Percentiles rank a stretch among this genome's conserved stretches.
phyloP scores from a whole-genome alignment of 2,113 vertebrate species.

The Etheostoma cragini region DNA sequence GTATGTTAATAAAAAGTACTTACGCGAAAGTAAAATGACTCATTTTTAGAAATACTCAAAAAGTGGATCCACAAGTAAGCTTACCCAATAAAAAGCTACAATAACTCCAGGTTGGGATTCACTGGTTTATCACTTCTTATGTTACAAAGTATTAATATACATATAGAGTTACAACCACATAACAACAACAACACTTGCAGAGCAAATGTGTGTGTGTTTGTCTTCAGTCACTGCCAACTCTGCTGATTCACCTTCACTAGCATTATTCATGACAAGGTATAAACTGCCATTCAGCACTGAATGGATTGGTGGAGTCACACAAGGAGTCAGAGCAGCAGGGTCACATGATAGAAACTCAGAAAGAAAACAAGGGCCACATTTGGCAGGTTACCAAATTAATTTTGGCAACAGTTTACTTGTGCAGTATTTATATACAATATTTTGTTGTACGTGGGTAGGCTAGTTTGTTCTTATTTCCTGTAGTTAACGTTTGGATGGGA shows the following conservation, averaged over 20 bases:
- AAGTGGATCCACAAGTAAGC: too few relatives aligned
- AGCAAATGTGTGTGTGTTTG: constrained; percentile 9
- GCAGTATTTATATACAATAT: too few relatives aligned
- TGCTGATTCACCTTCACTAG: constrained; percentile 3
- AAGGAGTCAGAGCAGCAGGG: constrained; percentile 2
- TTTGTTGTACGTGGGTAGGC: not conserved
- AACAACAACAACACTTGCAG: not conserved
- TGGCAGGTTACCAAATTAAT: not conserved
- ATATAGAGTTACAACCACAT: not conserved
- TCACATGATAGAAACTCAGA: not conserved
- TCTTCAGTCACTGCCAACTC: not conserved
- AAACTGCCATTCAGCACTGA: constrained; percentile 13
- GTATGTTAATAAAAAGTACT: too few relatives aligned
- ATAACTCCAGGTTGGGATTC: not conserved
- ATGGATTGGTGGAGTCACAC: constrained; percentile 21
- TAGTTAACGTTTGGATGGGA: not conserved
- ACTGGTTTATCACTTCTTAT: not conserved
- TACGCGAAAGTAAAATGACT: too few relatives aligned
- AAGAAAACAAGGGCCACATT: not conserved
- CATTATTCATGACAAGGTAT: constrained; percentile 27
- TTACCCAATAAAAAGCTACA: too few relatives aligned
- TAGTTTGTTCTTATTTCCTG: not conserved
- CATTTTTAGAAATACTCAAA: too few relatives aligned
- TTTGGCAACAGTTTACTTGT: not conserved
- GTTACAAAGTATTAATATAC: not conserved